Percentiles rank a stretch among this genome's conserved stretches.
Conservation (phyloP, 2,888 invertebrate genomes). For the Eupithecia vulgata region DNA sequence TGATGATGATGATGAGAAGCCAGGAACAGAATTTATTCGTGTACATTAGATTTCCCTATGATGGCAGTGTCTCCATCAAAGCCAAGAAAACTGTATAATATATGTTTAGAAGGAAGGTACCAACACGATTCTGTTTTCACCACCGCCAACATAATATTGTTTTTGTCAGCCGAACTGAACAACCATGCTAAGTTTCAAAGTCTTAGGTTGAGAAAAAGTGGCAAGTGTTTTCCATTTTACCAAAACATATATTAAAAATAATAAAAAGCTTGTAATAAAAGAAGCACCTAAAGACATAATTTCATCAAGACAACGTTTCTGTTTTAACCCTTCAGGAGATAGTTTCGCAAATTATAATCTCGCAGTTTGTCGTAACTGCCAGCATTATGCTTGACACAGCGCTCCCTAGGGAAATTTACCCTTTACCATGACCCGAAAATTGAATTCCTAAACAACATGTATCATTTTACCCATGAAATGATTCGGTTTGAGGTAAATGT, state of each 20-base stretch:
- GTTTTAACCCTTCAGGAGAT: slow-evolving; percentile 14
- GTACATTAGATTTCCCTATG: too few relatives aligned
- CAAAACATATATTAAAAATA: background rate
- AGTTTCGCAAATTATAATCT: slow-evolving; percentile 32
- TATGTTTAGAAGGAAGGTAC: too few relatives aligned
- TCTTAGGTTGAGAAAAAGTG: background rate
- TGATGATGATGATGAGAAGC: too few relatives aligned
- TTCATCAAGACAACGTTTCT: slow-evolving; percentile 9
- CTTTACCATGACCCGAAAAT: slow-evolving; percentile 47
- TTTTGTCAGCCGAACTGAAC: background rate
- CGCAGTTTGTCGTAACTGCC: slow-evolving; percentile 20
- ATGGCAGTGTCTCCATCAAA: too few relatives aligned
- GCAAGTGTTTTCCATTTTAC: background rate
- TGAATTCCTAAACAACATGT: slow-evolving; percentile 49
- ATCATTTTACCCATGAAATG: slow-evolving; percentile 31
- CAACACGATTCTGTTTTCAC: background rate
- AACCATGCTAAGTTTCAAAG: background rate
- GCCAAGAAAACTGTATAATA: too few relatives aligned
- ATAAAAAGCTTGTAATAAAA: background rate
- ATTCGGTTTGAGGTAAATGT: slow-evolving; percentile 12
- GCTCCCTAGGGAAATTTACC: slow-evolving; percentile 44
- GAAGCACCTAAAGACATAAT: background rate
- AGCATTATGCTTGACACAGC: slow-evolving; percentile 40
- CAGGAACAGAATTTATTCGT: too few relatives aligned
- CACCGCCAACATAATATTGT: background rate